Evolutionary conservation across 37 sponge, comb jelly and placozoan species (phyloP), one percentile per base, ranked within the genome.

Genomic region (Spongia lamella): DNA sequence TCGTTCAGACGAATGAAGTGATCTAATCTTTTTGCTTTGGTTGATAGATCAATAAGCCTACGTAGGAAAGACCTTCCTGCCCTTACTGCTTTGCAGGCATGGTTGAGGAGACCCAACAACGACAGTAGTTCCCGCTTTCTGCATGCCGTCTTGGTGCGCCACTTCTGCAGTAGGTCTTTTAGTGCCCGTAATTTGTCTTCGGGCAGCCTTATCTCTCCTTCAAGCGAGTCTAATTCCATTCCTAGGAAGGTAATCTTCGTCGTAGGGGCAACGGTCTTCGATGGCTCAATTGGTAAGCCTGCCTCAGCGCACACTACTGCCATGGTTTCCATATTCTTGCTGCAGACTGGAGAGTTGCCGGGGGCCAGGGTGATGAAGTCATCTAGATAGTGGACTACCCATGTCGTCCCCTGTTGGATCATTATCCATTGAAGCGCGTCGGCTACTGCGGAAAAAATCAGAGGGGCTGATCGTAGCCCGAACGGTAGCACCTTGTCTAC

Each of bases 81-180:
- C 17, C 20, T 17, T 7, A 63, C 32, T 35, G 63, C 57, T 22
- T 62, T 64, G 16, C 47, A 24, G 1, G 65, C 77, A 49, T 63
- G 53, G 16, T 43, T 24, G 13, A 62, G 38, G 17, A 38, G 30
- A 21, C 76, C 76, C 34, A 75, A 61, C 3, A 75, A 30, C 3
- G 77, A 76, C 27, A 76, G 66, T 1, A 76, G 64, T 32, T 76
- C 52, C 1, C 66, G 26, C 27, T 76, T 76, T 52, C 20, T 76
- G 38, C 77, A 53, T 1, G 53, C 19, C 19, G 2, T 3, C 17
- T 34, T 55, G 26, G 15, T 21, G 22, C 3, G 7, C 54, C 24
- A 72, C 7, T 17, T 5, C 19, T 20, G 26, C 3, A 72, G 29
- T 58, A 72, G 7, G 6, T 1, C 3, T 6, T 29, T 56, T 19